Base-by-base conservation (phyloP, 2,888 invertebrate genomes). In the Drosophila mayaguana region DNA sequence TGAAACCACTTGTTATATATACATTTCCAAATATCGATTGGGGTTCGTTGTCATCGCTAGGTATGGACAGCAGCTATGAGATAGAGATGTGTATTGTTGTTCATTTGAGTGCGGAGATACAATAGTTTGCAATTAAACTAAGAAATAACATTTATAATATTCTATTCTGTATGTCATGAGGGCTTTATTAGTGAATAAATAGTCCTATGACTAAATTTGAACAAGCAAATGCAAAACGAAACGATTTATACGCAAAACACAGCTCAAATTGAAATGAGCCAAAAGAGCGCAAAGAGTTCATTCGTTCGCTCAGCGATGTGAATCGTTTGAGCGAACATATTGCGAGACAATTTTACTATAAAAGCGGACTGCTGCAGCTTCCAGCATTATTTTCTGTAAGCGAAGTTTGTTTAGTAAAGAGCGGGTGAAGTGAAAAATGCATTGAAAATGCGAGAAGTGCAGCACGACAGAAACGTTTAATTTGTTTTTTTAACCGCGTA, bases 311-410 rank as follows among this genome's bases (percentile, higher is more conserved):
- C 63, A 28, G 28, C 18, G 22, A 8, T 34, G n/a, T 20, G 42
- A 14, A n/a, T 43, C 34, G 45, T 45, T 55, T 42, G 36, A 51
- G 51, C 45, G 46, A 66, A 54, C 68, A 12, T 16, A 45, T 22
- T 53, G 28, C 20, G 16, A 36, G 55, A 14, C 34, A 48, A 25
- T 22, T 40, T 22, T 11, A 11, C 40, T 66, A 66, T 66, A 66
- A 56, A 66, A 66, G 66, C 66, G 6, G 69, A 34, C 56, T 48
- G 66, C 46, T 28, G 69, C 66, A 57, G 46, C 59, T 56, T 46
- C 57, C n/a, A 42, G 46, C 69, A 69, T 69, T 69, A 48, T 56
- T 34, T 45, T 42, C 8, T 40, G 40, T 34, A 46, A 57, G 69
- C 25, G 1, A 40, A 69, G 34, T 68, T 66, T 48, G 57, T 69